Percentiles rank a stretch among this genome's conserved stretches.
phyloP scores from a whole-genome alignment of 1,140 invertebrate genomes.

The Achatina immaculata region DNA sequence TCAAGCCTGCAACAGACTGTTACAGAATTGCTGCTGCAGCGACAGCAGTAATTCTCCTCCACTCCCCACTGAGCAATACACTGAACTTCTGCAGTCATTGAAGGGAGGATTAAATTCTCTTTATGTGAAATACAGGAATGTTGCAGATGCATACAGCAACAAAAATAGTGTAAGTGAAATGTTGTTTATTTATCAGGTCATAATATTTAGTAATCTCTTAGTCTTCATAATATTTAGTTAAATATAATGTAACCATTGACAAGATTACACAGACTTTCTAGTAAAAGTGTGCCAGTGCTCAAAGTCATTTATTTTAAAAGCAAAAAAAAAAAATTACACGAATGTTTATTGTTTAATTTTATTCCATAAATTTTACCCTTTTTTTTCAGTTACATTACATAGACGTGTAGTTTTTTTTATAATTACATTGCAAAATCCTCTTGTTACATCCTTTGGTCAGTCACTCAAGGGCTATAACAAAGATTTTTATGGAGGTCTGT shows the following conservation, averaged over 20 bases:
- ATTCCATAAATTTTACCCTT: not conserved
- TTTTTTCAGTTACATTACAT: not conserved
- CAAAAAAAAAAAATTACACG: no score
- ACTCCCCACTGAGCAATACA: not conserved
- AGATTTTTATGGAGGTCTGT: constrained; percentile 19
- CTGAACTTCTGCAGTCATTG: not conserved
- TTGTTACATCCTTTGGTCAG: constrained; percentile 18
- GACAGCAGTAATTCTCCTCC: not conserved
- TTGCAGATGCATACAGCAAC: not conserved
- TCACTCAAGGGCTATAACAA: constrained; percentile 13
- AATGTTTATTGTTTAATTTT: no score
- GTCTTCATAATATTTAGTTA: no score
- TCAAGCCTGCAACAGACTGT: not conserved
- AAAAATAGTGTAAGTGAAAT: not conserved
- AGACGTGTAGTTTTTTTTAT: no score
- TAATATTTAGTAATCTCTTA: no score
- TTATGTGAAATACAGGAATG: not conserved
- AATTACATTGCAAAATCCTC: no score
- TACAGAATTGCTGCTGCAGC: not conserved
- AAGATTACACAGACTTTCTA: no score
- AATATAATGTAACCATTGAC: no score
- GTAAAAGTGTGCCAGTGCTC: no score
- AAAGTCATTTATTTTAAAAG: no score
- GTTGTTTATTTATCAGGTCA: no score
- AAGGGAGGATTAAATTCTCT: not conserved